Evolutionary conservation across 1,140 invertebrate species (phyloP).

Genomic region (Ceratosolen fusciceps): DNA sequence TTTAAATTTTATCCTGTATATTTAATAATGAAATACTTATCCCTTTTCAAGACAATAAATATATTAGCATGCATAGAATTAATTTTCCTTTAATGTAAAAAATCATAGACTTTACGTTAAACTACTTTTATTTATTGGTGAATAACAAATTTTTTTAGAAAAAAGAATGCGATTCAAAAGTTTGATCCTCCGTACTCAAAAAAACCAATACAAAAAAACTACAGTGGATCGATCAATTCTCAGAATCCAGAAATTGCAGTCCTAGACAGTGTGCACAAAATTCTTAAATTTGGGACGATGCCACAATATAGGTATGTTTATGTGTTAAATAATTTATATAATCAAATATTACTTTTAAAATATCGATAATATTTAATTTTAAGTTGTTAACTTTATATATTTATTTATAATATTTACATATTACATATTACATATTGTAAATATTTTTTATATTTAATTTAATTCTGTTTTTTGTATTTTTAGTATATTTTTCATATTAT

Average conservation of each 20-base stretch:
- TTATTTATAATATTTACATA: too few relatives aligned
- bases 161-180: slow-evolving; percentile 89
- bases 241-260: slow-evolving; percentile 78
- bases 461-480: background rate
- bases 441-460: background rate
- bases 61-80: background rate
- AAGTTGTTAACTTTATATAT: too few relatives aligned
- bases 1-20: too few relatives aligned
- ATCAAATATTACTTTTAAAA: background rate
- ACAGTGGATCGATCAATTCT: slow-evolving; percentile 73
- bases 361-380: too few relatives aligned
- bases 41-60: background rate
- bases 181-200: slow-evolving; percentile 89
- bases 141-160: slow-evolving; percentile 70
- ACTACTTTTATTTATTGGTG: background rate
- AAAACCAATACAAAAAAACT: slow-evolving; percentile 83
- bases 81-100: background rate
- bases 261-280: slow-evolving; percentile 83
- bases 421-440: too few relatives aligned
- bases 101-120: background rate
- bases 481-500: background rate
- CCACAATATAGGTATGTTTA: slow-evolving; percentile 82
- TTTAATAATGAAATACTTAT: too few relatives aligned
- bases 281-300: slow-evolving; percentile 84
- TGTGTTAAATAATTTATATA: background rate